Evolutionary conservation across 2,888 invertebrate species (phyloP), one percentile per base, ranked within the genome.

Genomic region (Kryphioiulus occultus): DNA sequence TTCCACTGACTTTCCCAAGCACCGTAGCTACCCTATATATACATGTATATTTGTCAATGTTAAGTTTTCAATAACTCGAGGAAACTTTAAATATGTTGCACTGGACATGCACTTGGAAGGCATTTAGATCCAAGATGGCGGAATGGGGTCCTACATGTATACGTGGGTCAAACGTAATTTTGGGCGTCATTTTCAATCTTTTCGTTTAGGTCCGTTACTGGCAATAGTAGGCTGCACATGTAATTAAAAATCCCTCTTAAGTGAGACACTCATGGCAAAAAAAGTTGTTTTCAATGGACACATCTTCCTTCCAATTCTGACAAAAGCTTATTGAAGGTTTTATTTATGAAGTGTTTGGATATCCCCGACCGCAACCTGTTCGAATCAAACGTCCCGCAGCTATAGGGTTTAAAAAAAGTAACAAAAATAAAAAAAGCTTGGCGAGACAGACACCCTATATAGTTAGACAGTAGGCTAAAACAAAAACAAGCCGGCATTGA

Each of bases 321-420:
- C 68, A 68, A 68, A 68, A 26, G 78, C 30, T 30, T 17, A 78
- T 78, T 30, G 78, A 15, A 78, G 78, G 78, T 30, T 78, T 30
- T 78, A 78, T 78, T 78, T 78, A 78, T 78, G 78, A 78, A 78
- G 78, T 78, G 78, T 78, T 78, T 26, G 30, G 30, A 30, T 78
- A 78, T 30, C 17, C 78, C 30, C 78, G 30, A 78, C 78, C 78
- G 78, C 78, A 78, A 78, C 78, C 78, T 78, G 78, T 78, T 78
- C 78, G 30, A 26, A 78, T 78, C 78, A 32, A 78, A 78, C 30
- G 78, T 30, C 78, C 78, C 78, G 78, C 78, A 30, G 78, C 78
- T 30, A 78, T 7, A 7, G 59, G 7, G 78, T 78, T 78, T 78
- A 78, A 32, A 78, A 78, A 78, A 78, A 78, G 78, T 30, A 78